Percentiles rank a stretch among this genome's conserved stretches.
Conservation (phyloP, 2,888 invertebrate species). For the Pandemis corylana region DNA sequence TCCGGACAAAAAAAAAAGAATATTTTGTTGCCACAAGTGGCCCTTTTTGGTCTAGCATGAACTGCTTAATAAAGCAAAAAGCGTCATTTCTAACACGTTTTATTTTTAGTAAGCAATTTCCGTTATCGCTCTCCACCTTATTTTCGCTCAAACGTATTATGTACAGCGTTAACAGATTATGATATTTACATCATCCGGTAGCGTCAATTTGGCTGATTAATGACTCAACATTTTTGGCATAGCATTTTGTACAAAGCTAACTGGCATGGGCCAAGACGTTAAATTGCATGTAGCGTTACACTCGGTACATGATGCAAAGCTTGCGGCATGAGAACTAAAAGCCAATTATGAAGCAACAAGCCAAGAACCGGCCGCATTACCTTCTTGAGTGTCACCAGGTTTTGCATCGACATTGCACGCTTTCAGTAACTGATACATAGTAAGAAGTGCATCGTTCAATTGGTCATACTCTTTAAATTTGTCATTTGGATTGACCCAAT, state of each 20-base stretch:
- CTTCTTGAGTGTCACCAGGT: slow-evolving; percentile 48
- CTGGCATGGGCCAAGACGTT: background rate
- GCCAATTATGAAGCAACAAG: slow-evolving; percentile 22
- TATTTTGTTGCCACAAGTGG: too few relatives aligned
- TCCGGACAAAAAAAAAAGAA: too few relatives aligned
- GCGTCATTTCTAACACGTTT: background rate
- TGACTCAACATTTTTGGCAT: background rate
- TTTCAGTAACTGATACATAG: slow-evolving; percentile 57
- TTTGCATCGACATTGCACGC: slow-evolving; percentile 52
- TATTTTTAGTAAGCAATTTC: background rate
- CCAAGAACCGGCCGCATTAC: slow-evolving; percentile 49
- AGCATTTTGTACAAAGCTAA: background rate
- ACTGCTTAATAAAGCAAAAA: too few relatives aligned
- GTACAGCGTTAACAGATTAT: too few relatives aligned
- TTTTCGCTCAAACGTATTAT: too few relatives aligned
- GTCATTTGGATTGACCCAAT: slow-evolving; percentile 58
- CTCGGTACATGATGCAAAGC: background rate
- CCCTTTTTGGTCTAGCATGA: background rate
- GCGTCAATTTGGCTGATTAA: background rate
- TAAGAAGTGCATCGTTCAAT: slow-evolving; percentile 54
- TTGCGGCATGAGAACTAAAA: background rate
- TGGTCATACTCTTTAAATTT: slow-evolving; percentile 53
- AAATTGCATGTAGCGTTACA: background rate
- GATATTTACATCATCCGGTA: too few relatives aligned
- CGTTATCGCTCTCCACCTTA: too few relatives aligned